These are phyloP conservation scores for Noctua fimbriata DNA, from an alignment of 2,888 invertebrate genomes.

Conservation along the genomic window DNA sequence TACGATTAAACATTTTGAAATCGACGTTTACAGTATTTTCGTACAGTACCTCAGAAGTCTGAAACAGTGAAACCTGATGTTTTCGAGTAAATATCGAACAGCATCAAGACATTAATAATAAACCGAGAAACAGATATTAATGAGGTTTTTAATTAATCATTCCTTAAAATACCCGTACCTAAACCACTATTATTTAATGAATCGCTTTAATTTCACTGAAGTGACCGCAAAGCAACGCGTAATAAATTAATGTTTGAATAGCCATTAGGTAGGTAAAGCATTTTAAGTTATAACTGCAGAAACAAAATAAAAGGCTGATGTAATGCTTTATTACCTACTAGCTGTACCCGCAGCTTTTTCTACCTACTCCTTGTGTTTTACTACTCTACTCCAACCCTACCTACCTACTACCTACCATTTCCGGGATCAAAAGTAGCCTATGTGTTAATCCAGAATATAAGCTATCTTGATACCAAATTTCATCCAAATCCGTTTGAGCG, in stretches of 20 bases:
- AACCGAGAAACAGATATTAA: slow-evolving; percentile 30
- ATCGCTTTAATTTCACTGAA: background rate
- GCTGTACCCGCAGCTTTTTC: no score
- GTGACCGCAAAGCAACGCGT: slow-evolving; percentile 52
- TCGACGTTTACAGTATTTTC: slow-evolving; percentile 16
- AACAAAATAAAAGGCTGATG: slow-evolving; percentile 19
- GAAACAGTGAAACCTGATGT: slow-evolving; percentile 24
- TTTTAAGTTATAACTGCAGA: slow-evolving; percentile 6
- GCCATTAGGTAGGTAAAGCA: slow-evolving; percentile 5
- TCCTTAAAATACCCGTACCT: slow-evolving; percentile 21
- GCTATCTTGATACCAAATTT: no score
- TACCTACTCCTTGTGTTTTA: no score
- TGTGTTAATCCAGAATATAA: no score
- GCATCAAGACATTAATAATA: slow-evolving; percentile 39
- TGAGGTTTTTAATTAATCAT: slow-evolving; percentile 43
- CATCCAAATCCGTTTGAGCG: no score
- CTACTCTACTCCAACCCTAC: no score
- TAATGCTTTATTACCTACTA: background rate
- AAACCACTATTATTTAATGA: slow-evolving; percentile 31
- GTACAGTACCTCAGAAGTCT: slow-evolving; percentile 17
- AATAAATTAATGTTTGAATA: slow-evolving; percentile 18
- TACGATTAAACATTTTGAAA: background rate
- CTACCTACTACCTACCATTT: no score
- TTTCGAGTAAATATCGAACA: slow-evolving; percentile 21
- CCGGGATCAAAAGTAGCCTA: no score